A percentile compares a stretch with the other conserved stretches of the same genome.
Evolutionary conservation across 2,113 vertebrate genomes (phyloP).

Genomic region (Cariama cristata): DNA sequence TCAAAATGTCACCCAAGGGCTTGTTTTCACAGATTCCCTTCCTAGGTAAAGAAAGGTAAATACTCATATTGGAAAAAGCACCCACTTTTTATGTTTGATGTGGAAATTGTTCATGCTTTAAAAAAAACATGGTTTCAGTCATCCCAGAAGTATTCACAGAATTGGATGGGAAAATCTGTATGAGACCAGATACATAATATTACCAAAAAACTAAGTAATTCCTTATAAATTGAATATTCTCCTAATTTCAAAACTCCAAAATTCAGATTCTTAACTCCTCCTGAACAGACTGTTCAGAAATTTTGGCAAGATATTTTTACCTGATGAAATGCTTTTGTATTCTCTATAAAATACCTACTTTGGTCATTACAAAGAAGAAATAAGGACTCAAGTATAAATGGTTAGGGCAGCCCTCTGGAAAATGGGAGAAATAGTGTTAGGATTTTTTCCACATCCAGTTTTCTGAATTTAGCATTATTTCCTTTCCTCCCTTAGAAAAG

Average conservation of each 20-base stretch:
- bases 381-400: not conserved
- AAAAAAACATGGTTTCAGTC: not conserved
- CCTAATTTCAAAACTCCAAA: accelerated
- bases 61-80: not conserved
- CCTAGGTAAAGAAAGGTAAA: not conserved
- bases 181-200: not conserved
- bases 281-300: not conserved
- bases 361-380: not conserved
- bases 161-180: not conserved
- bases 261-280: not conserved
- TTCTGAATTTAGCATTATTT: not conserved
- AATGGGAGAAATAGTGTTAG: not conserved
- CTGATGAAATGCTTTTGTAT: not conserved
- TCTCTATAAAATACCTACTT: not conserved
- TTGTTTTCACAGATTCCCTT: not conserved
- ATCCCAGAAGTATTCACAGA: not conserved
- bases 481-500: not conserved
- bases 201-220: not conserved
- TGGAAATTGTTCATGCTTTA: not conserved
- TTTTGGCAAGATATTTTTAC: not conserved
- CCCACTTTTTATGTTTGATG: not conserved
- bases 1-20: not conserved
- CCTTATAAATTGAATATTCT: not conserved
- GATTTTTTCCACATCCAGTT: accelerated
- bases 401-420: not conserved